A percentile compares a stretch with the other conserved stretches of the same genome.
Conservation (phyloP, 2,888 invertebrate species). For the Agrypnus murinus region DNA sequence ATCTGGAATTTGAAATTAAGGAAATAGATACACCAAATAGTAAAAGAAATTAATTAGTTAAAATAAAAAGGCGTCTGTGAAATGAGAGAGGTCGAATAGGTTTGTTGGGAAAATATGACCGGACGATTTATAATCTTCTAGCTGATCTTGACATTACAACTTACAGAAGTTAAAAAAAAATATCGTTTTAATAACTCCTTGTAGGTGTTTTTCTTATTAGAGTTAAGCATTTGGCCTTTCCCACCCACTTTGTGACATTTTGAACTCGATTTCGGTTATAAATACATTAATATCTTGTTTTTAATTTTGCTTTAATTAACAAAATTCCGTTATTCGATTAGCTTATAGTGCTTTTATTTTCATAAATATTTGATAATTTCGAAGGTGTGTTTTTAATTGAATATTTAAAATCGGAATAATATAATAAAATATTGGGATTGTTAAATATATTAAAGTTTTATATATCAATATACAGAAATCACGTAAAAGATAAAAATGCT, state of each 20-base stretch:
- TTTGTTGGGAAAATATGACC: conserved; percentile 9
- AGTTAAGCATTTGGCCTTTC: conserved; percentile 21
- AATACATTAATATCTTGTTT: neutral
- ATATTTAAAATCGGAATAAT: too few species aligned
- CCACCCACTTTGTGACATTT: conserved; percentile 30
- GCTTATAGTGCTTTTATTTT: too few species aligned
- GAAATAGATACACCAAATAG: neutral
- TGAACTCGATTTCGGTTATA: conserved; percentile 32
- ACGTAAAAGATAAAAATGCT: too few species aligned
- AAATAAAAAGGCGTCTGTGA: neutral
- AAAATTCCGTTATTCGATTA: too few species aligned
- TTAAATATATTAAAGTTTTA: too few species aligned
- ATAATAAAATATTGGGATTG: too few species aligned
- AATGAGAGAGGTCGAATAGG: conserved; percentile 20
- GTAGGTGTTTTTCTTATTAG: conserved; percentile 23
- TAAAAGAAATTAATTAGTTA: conserved; percentile 17
- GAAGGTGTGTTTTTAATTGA: too few species aligned
- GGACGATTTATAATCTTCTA: conserved; percentile 24
- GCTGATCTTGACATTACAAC: conserved; percentile 27
- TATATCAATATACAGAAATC: too few species aligned
- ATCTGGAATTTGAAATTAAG: conserved; percentile 9
- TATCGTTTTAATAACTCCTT: conserved; percentile 11
- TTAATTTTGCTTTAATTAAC: too few species aligned
- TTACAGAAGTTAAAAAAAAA: conserved; percentile 22
- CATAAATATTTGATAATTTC: too few species aligned